Evolutionary conservation across 35 echinoderm and acorn worm genomes (phyloP).

Genomic region (Ophiothrix spiculata): DNA sequence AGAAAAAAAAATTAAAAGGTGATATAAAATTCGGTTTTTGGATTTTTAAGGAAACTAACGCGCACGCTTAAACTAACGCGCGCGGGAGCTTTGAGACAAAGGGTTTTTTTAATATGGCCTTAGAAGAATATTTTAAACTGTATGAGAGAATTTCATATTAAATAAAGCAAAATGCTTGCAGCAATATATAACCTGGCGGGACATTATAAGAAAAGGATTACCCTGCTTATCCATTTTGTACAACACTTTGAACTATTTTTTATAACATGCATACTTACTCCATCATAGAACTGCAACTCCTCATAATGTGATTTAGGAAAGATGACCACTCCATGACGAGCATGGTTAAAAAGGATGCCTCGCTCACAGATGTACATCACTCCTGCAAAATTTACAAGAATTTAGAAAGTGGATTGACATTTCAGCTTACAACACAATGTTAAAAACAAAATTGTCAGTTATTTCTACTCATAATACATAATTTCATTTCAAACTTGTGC

Average conservation of each 20-base stretch:
- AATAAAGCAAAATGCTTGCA: too few species aligned
- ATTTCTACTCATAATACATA: not conserved
- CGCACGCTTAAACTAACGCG: too few species aligned
- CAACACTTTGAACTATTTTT: not conserved
- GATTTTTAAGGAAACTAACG: too few species aligned
- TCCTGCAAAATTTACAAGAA: constrained; percentile 53
- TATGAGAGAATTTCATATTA: not conserved
- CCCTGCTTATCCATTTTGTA: not conserved
- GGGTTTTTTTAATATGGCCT: not conserved
- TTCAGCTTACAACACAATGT: not conserved
- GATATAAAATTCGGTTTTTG: too few species aligned
- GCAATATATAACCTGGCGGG: too few species aligned
- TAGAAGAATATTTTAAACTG: not conserved
- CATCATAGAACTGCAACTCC: constrained; percentile 83
- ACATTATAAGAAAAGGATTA: not conserved
- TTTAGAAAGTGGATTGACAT: not conserved
- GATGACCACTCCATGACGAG: constrained; percentile 49
- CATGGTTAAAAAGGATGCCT: constrained; percentile 68
- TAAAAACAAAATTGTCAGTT: not conserved
- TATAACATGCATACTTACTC: constrained; percentile 55
- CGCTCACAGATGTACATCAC: constrained; percentile 72
- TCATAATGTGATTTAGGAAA: constrained; percentile 85
- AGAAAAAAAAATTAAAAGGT: too few species aligned
- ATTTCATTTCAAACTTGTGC: too few species aligned
- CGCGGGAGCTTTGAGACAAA: not conserved